phyloP scores from a whole-genome alignment of 2,113 vertebrate species.

The Struthidea cinerea region DNA sequence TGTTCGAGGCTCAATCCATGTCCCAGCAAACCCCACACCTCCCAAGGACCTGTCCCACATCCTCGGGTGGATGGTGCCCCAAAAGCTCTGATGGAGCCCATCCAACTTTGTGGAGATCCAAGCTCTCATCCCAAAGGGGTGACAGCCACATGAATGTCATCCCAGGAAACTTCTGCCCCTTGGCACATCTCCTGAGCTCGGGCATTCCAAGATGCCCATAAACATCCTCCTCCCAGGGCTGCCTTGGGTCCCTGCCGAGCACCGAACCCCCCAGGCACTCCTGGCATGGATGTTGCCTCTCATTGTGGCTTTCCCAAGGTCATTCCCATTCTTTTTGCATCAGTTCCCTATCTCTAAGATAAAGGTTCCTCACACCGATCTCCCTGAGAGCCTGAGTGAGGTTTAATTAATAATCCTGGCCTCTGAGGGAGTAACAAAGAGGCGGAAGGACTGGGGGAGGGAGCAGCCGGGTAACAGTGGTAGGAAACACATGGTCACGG shows the following conservation, averaged over 20 bases:
- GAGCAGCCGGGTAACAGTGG: constrained; percentile 22
- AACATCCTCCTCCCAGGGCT: neutral
- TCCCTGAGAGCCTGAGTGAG: neutral
- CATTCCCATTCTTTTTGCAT: neutral
- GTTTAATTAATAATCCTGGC: constrained; percentile 29
- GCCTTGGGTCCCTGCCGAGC: neutral
- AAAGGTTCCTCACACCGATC: neutral
- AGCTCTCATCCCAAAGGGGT: neutral
- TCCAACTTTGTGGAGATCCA: neutral
- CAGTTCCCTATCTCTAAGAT: neutral
- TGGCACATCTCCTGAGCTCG: neutral
- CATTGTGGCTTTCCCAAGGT: neutral
- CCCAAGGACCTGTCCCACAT: neutral
- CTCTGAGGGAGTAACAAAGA: constrained; percentile 33
- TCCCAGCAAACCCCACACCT: neutral
- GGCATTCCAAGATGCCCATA: neutral
- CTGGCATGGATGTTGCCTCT: neutral
- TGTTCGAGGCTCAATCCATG: rapidly evolving
- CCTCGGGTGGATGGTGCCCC: rapidly evolving
- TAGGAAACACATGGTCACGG: constrained; percentile 54
- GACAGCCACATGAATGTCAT: rapidly evolving
- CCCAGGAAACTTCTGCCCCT: neutral
- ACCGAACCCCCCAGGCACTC: rapidly evolving
- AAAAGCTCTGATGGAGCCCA: neutral
- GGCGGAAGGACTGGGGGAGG: constrained; percentile 53